Percentiles rank a stretch among this genome's conserved stretches.
These are phyloP conservation scores for Parthenolecanium corni DNA, from an alignment of 2,888 invertebrate genomes.

Conservation along the genomic window DNA sequence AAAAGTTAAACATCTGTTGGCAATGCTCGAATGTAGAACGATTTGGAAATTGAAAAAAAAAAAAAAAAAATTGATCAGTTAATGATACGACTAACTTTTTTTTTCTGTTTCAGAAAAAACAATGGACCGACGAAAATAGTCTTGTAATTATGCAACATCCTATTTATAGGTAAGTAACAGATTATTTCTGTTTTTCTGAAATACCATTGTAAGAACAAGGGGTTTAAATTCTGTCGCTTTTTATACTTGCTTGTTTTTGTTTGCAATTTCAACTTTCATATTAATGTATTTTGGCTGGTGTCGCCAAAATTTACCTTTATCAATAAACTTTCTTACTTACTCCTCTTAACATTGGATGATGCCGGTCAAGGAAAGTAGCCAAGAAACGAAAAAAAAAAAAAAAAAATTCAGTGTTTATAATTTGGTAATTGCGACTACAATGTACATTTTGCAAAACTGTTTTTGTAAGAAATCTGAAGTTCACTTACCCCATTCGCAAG, in stretches of 20 bases:
- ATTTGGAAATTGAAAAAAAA: conserved; percentile 10
- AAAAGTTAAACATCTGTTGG: conserved; percentile 22
- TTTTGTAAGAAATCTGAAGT: too few relatives aligned
- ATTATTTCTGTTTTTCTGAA: conserved; percentile 26
- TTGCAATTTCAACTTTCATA: conserved; percentile 2
- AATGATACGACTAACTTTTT: conserved; percentile 14
- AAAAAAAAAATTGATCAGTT: conserved; percentile 16
- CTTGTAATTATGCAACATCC: conserved; percentile 78
- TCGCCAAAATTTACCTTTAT: conserved; percentile 24
- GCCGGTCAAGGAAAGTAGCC: too few relatives aligned
- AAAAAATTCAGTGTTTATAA: too few relatives aligned
- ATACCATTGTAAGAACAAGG: conserved; percentile 25
- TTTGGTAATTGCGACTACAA: too few relatives aligned
- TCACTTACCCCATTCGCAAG: too few relatives aligned
- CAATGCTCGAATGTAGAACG: conserved; percentile 6
- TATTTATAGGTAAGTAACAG: conserved; percentile 55
- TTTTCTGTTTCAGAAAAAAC: conserved; percentile 54
- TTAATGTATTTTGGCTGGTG: conserved; percentile 21
- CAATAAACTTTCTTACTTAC: conserved; percentile 20
- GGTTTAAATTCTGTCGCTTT: conserved; percentile 4
- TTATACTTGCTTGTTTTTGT: conserved; percentile 3
- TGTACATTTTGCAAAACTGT: too few relatives aligned
- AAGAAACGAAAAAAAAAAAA: too few relatives aligned
- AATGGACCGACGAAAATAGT: conserved; percentile 64
- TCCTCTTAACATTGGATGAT: too few relatives aligned